Conservation (phyloP, 92 coral and sea anemone genomes). For the Umimayanthus chanpuru region DNA sequence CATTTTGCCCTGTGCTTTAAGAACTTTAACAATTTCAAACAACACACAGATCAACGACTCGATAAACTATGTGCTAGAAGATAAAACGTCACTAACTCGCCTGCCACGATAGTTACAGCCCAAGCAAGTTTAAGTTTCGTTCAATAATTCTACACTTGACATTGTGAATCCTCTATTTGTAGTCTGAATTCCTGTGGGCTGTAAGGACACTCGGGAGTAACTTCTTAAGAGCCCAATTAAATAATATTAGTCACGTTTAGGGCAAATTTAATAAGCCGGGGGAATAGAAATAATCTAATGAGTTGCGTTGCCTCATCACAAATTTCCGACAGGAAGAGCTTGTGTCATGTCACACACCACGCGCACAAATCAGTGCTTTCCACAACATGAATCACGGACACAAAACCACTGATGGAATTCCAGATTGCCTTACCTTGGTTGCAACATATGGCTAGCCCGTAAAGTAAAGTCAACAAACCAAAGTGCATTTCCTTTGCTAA, state of each 20-base stretch:
- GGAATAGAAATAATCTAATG: slow-evolving; percentile 22
- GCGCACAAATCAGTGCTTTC: slow-evolving; percentile 25
- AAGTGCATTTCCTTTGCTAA: slow-evolving; percentile 48
- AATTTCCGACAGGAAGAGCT: background rate
- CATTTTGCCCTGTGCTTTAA: background rate
- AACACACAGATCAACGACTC: background rate
- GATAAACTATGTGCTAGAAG: background rate
- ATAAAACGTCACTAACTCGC: background rate
- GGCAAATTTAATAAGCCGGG: slow-evolving; percentile 22
- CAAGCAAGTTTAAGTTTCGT: background rate
- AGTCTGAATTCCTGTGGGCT: slow-evolving; percentile 22
- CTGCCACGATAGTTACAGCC: background rate
- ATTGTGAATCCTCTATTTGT: background rate
- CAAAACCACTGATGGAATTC: background rate
- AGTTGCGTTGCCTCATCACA: background rate
- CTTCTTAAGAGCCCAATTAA: slow-evolving; percentile 11
- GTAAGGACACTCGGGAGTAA: background rate
- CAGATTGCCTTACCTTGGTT: slow-evolving; percentile 36
- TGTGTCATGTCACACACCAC: background rate
- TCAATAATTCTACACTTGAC: slow-evolving; percentile 18
- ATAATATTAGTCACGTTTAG: slow-evolving; percentile 15
- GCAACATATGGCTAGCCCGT: slow-evolving; percentile 45
- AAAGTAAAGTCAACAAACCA: slow-evolving; percentile 27
- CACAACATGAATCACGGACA: slow-evolving; percentile 1
- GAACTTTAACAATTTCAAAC: background rate